A percentile compares a stretch with the other conserved stretches of the same genome.
phyloP scores from a whole-genome alignment of 2,888 invertebrate species.

The Mesochorus sp. region DNA sequence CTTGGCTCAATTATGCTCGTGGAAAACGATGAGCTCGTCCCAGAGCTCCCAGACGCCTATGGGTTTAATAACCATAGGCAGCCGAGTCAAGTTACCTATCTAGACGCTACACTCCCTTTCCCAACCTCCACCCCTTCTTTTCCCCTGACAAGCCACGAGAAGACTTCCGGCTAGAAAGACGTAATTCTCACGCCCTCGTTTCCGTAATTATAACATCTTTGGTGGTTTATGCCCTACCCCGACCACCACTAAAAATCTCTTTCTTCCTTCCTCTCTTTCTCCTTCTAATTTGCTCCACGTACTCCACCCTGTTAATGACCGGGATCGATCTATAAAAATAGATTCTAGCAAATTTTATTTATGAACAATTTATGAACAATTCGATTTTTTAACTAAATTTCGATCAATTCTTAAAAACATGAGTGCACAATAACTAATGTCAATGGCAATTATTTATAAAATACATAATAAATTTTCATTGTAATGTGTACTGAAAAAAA shows the following conservation, averaged over 20 bases:
- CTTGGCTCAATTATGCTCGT: constrained; percentile 51
- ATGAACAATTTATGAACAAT: background rate
- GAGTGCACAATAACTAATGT: too few relatives aligned
- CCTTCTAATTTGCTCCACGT: background rate
- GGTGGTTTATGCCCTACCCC: background rate
- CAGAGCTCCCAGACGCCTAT: constrained; percentile 24
- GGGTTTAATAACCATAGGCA: background rate
- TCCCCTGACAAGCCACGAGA: constrained; percentile 12
- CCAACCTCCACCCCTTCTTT: background rate
- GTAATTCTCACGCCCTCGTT: constrained; percentile 57
- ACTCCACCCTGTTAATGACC: constrained; percentile 10
- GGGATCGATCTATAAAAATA: constrained; percentile 46
- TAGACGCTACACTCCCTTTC: background rate
- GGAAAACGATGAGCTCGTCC: constrained; percentile 44
- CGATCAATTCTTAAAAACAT: too few relatives aligned
- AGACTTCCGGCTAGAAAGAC: constrained; percentile 49
- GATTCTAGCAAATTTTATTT: constrained; percentile 1
- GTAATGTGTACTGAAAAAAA: too few relatives aligned
- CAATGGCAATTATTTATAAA: too few relatives aligned
- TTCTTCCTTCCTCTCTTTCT: background rate
- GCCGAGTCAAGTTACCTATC: constrained; percentile 13
- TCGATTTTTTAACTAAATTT: too few relatives aligned
- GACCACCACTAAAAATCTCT: constrained; percentile 3
- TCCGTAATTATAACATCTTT: constrained; percentile 50
- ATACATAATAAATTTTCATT: too few relatives aligned